phyloP scores from a whole-genome alignment of 2,113 vertebrate genomes.

The Atherinomorus stipes region DNA sequence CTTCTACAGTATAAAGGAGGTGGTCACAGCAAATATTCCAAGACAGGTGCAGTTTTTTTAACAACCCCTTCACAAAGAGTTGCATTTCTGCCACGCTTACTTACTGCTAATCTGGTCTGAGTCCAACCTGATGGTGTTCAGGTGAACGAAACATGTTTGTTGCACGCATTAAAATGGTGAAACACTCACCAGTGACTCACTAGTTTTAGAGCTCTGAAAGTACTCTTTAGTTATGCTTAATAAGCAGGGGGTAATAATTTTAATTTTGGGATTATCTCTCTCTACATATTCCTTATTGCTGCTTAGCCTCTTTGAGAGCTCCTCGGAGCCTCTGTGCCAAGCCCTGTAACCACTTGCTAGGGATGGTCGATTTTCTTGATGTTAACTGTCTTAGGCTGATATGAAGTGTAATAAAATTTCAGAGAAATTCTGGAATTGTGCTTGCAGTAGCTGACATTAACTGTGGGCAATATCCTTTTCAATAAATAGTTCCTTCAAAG shows the following conservation, averaged over 20 bases:
- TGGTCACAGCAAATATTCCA: no score
- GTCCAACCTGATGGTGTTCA: no score
- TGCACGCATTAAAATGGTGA: background rate
- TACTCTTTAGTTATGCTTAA: background rate
- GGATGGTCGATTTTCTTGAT: background rate
- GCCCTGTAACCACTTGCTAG: background rate
- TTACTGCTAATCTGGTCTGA: no score
- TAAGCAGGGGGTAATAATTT: constrained; percentile 7
- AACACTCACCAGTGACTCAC: background rate
- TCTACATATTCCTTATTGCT: background rate
- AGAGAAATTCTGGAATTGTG: no score
- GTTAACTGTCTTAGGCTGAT: background rate
- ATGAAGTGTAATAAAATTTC: no score
- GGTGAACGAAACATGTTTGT: background rate
- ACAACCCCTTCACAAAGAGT: no score
- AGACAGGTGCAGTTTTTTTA: no score
- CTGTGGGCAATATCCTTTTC: background rate
- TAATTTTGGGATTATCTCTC: constrained; percentile 3
- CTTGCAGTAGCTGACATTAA: background rate
- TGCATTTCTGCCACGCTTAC: no score
- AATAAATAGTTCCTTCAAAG: background rate
- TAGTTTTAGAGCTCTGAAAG: background rate
- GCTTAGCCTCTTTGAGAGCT: background rate
- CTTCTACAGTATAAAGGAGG: no score
- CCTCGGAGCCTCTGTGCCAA: background rate